Conservation (phyloP, 2,888 invertebrate genomes). For the Hirtodrosophila trivittata region DNA sequence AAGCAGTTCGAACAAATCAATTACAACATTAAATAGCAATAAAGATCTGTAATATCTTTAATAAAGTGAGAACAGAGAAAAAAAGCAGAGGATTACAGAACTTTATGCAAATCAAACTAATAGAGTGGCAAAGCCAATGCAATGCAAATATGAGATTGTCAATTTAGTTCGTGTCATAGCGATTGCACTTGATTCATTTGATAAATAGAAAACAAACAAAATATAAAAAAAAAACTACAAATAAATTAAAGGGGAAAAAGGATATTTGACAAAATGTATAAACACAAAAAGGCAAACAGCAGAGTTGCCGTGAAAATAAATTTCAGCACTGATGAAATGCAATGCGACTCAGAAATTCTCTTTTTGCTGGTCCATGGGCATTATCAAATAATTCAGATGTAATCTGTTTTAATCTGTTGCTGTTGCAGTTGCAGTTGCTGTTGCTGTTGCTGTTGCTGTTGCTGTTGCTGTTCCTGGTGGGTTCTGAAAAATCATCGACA, state of each 20-base stretch:
- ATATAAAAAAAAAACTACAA: background rate
- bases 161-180: conserved; percentile 13
- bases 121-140: conserved; percentile 5
- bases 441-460: no score
- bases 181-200: conserved; percentile 2
- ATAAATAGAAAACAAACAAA: background rate
- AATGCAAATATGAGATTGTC: conserved; percentile 8
- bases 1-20: no score
- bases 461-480: conserved; percentile 1
- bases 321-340: conserved; percentile 29
- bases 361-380: conserved; percentile 23
- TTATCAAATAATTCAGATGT: conserved; percentile 78
- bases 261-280: background rate
- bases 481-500: conserved; percentile 32
- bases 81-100: no score
- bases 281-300: conserved; percentile 9
- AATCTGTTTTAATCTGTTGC: conserved; percentile 68
- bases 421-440: conserved; percentile 2
- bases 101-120: background rate
- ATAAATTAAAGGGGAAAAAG: background rate
- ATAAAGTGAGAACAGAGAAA: no score
- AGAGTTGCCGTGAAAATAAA: conserved; percentile 7
- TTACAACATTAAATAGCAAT: no score
- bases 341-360: conserved; percentile 5
- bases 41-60: no score